Evolutionary conservation across 2,113 vertebrate species (phyloP).

Genomic region (Xiphorhynchus elegans): DNA sequence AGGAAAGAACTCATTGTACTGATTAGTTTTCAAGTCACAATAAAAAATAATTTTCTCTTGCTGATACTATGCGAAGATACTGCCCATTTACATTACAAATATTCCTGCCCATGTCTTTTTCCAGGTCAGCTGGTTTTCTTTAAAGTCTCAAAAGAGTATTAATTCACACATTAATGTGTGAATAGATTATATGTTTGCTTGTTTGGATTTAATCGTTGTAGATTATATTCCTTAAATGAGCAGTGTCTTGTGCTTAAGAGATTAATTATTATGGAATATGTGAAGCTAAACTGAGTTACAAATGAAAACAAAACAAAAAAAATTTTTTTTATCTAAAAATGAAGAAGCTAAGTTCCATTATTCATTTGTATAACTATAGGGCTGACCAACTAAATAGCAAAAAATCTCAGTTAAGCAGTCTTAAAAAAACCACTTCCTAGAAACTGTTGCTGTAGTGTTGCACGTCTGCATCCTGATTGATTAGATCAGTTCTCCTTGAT

Average conservation of each 20-base stretch:
- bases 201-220: neutral
- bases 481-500: neutral
- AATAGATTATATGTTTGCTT: neutral
- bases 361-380: neutral
- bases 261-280: neutral
- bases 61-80: neutral
- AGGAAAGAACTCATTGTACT: conserved; percentile 35
- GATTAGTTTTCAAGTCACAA: conserved; percentile 58
- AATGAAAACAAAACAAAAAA: neutral
- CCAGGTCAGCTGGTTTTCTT: neutral
- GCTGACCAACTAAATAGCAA: neutral
- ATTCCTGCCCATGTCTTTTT: neutral
- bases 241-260: neutral
- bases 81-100: neutral
- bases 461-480: neutral
- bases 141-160: neutral
- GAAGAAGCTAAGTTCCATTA: neutral
- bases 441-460: neutral
- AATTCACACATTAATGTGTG: neutral
- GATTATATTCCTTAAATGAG: neutral
- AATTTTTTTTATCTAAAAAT: neutral
- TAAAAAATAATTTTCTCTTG: conserved; percentile 28
- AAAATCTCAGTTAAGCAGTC: neutral
- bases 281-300: neutral
- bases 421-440: neutral